Base-by-base conservation (phyloP, 1,140 invertebrate genomes). In the Lepidotrigona ventralis region DNA sequence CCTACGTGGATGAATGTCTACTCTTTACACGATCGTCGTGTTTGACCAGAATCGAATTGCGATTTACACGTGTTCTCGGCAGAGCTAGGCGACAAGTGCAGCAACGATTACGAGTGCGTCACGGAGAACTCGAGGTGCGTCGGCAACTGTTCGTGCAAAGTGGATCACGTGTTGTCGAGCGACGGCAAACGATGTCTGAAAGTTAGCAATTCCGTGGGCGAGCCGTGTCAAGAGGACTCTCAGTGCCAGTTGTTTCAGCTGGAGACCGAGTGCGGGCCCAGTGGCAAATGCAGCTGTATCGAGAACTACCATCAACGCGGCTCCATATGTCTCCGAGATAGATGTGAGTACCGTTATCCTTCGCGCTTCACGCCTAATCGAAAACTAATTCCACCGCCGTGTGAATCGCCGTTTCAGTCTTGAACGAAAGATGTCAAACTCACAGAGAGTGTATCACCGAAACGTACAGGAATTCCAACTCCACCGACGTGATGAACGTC, bases 21-120 rank as follows among this genome's bases (percentile, higher is more conserved):
- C 33, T 33, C 33, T 66, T 66, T 66, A 66, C 63, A 17, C 29
- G 29, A 19, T 33, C 17, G 11, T n/a, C 8, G 9, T 26, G 11
- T 9, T 39, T 2, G 12, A 46, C 21, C 21, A 17, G 9, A 53
- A 53, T 70, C 39, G 14, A 70, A 70, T 46, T 46, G 6, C n/a
- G 6, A 46, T 70, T 46, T 9, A 1, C 9, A 39, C 56, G 14
- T 60, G 64, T 26, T 66, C 15, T 68, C 15, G 53, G 2, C 60
- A 93, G 93, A 76, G 56, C 64, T 93, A 19, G 87, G 84, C 15
- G 90, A 91, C 2, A 15, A 85, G 1, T 94, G 93, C 63, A 46
- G 82, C 0, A 86, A 80, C 51, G 90, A 93, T 73, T 90, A 89
- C 53, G 91, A 93, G 51, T 94, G 93, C 77, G 80, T 93, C 23